Percentiles rank a stretch among this genome's conserved stretches.
Evolutionary conservation across 2,797 vertebrate genomes (phyloP).

Genomic region (Lemur catta): DNA sequence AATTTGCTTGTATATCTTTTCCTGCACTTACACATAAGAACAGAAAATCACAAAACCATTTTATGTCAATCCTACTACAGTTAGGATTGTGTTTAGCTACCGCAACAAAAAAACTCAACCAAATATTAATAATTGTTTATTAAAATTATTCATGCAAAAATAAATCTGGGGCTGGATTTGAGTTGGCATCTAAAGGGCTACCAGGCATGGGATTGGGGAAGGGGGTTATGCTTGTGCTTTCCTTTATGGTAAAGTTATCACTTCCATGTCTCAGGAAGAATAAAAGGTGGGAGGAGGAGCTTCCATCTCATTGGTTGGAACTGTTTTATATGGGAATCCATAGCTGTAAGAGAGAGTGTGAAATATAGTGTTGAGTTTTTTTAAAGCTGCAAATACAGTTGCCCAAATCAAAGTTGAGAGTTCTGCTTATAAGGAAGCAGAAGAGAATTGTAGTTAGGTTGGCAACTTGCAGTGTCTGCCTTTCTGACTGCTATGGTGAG

Average conservation of each 20-base stretch:
- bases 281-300: background rate
- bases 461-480: background rate
- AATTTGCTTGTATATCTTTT: background rate
- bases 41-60: background rate
- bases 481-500: background rate
- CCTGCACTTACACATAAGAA: background rate
- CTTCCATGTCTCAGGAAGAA: background rate
- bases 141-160: background rate
- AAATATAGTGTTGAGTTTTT: background rate
- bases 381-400: background rate
- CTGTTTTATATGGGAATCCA: background rate
- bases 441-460: background rate
- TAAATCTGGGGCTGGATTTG: background rate
- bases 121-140: background rate
- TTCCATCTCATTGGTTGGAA: background rate
- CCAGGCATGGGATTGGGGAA: too few relatives aligned
- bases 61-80: background rate
- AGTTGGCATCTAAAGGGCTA: background rate
- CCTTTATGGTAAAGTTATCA: background rate
- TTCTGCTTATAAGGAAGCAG: background rate
- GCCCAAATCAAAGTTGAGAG: background rate
- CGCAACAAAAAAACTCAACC: background rate
- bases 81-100: background rate
- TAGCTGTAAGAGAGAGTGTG: background rate
- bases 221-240: background rate